These are phyloP conservation scores for Enhydra lutris DNA, from an alignment of 2,113 vertebrate genomes.

Conservation along the genomic window DNA sequence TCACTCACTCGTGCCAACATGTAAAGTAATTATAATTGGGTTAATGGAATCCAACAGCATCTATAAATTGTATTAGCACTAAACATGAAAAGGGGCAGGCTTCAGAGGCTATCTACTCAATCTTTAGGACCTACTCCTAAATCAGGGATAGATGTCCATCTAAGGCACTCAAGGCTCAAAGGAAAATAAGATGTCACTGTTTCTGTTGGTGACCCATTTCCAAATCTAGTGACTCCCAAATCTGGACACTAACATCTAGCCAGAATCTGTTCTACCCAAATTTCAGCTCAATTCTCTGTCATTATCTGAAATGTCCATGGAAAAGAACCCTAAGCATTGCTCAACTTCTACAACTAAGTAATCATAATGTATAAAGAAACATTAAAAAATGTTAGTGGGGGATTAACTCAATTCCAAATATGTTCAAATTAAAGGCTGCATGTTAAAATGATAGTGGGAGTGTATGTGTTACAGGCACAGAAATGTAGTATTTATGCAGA, in stretches of 20 bases:
- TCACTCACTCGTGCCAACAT: not conserved
- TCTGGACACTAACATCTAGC: not conserved
- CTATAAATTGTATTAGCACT: not conserved
- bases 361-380: not conserved
- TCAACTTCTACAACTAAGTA: not conserved
- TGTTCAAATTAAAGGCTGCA: not conserved
- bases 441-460: conserved; percentile 13
- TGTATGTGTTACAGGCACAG: not conserved
- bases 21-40: not conserved
- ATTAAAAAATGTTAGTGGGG: not conserved
- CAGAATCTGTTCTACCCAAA: conserved; percentile 7
- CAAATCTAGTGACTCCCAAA: not conserved
- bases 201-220: conserved; percentile 9
- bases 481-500: not conserved
- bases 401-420: conserved; percentile 11
- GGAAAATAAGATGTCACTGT: conserved; percentile 16
- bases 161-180: not conserved
- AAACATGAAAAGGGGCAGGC: not conserved
- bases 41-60: not conserved
- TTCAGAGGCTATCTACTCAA: not conserved
- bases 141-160: not conserved
- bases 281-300: conserved; percentile 11
- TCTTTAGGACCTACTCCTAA: not conserved
- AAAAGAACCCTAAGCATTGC: not conserved
- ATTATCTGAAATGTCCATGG: not conserved